Evolutionary conservation across 1,140 invertebrate species (phyloP).

Genomic region (Heterodera schachtii): DNA sequence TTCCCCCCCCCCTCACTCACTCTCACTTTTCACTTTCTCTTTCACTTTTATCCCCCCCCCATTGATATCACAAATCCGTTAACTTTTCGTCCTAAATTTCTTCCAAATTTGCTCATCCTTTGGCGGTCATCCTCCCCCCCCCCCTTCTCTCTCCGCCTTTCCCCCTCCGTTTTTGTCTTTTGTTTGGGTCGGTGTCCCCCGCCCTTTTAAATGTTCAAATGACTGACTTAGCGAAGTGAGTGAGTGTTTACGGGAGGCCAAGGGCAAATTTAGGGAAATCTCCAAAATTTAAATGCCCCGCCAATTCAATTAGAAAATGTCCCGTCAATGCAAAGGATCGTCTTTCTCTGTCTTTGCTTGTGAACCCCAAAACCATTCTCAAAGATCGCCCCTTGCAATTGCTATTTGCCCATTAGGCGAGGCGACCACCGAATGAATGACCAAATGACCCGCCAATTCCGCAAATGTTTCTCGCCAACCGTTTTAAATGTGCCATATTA

Average conservation of each 20-base stretch:
- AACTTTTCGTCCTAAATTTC: neutral
- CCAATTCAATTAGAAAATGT: conserved; percentile 5
- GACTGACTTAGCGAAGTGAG: neutral
- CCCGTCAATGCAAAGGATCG: neutral
- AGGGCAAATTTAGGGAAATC: neutral
- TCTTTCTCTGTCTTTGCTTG: neutral
- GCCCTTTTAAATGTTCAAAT: neutral
- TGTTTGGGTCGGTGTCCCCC: neutral
- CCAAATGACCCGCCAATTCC: too few species aligned
- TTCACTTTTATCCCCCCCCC: neutral
- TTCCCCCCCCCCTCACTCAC: neutral
- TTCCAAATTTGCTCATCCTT: neutral
- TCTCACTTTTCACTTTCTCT: neutral
- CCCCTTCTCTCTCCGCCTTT: too few species aligned
- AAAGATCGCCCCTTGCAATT: too few species aligned
- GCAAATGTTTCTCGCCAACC: too few species aligned
- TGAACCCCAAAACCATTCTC: too few species aligned
- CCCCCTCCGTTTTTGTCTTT: too few species aligned
- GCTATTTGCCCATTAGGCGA: too few species aligned
- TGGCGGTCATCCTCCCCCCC: neutral
- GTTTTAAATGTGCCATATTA: too few species aligned
- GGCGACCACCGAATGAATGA: too few species aligned
- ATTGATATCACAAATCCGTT: neutral
- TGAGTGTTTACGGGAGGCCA: conserved; percentile 8
- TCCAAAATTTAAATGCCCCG: neutral